phyloP scores from a whole-genome alignment of 2,797 vertebrate genomes.

The Denticeps clupeoides region DNA sequence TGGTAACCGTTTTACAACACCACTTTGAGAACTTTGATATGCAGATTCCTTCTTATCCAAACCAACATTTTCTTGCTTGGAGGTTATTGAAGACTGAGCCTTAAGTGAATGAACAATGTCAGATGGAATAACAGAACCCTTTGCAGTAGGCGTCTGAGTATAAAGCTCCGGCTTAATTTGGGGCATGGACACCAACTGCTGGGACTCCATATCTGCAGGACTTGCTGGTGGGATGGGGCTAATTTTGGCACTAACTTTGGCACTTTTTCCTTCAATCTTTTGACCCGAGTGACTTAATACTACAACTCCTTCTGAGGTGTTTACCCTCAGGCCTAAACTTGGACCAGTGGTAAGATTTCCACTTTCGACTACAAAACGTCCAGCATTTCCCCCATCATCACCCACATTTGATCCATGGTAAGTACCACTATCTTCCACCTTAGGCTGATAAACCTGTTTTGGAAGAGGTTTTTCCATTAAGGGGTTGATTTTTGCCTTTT shows the following conservation, averaged over 20 bases:
- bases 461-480: conserved; percentile 59
- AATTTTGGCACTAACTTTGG: conserved; percentile 91
- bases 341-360: conserved; percentile 58
- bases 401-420: conserved; percentile 62
- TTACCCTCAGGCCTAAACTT: conserved; percentile 83
- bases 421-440: conserved; percentile 68
- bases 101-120: conserved; percentile 81
- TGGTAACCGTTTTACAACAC: conserved; percentile 73
- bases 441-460: conserved; percentile 68
- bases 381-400: conserved; percentile 73
- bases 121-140: conserved; percentile 62
- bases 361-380: conserved; percentile 73
- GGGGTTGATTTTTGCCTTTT: conserved; percentile 70
- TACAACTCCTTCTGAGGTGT: conserved; percentile 91
- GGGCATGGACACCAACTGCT: conserved; percentile 88
- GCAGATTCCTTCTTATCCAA: conserved; percentile 73
- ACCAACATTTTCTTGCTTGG: conserved; percentile 69
- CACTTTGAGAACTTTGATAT: conserved; percentile 72
- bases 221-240: conserved; percentile 94
- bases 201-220: conserved; percentile 89
- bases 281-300: conserved; percentile 93
- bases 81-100: conserved; percentile 64
- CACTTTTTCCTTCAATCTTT: conserved; percentile 89
- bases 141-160: conserved; percentile 67
- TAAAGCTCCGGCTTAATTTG: conserved; percentile 91